A percentile compares a stretch with the other conserved stretches of the same genome.
Evolutionary conservation across 2,797 vertebrate genomes (phyloP).

Genomic region (Epinephelus coioides): DNA sequence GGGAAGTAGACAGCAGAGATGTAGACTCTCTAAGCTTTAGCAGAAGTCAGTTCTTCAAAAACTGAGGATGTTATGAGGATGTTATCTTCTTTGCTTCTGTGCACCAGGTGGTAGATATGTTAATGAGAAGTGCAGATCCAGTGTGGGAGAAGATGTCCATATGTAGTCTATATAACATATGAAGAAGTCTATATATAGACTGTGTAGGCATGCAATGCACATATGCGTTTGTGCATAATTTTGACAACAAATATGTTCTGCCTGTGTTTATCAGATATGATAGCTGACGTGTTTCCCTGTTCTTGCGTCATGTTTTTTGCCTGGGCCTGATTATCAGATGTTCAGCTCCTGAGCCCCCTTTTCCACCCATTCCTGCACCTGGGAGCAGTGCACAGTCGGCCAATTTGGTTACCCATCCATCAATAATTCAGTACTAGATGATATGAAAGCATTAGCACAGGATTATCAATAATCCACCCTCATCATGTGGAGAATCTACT

Average conservation of each 20-base stretch:
- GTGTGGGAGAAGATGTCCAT: neutral
- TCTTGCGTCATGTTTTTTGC: slow-evolving; percentile 2
- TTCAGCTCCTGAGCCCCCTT: neutral
- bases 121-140: neutral
- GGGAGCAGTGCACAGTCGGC: neutral
- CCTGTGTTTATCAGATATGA: neutral
- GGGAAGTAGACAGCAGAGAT: neutral
- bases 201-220: neutral
- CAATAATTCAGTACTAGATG: slow-evolving; percentile 52
- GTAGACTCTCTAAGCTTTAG: neutral
- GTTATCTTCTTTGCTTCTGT: neutral
- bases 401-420: slow-evolving; percentile 12
- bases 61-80: neutral
- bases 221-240: neutral
- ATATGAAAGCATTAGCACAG: slow-evolving; percentile 63
- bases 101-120: neutral
- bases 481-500: slow-evolving; percentile 37
- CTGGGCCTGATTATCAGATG: neutral
- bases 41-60: neutral
- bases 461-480: slow-evolving; percentile 68
- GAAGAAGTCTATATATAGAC: neutral
- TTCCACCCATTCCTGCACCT: neutral
- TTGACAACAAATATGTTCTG: neutral
- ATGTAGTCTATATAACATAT: neutral
- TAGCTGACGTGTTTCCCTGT: neutral